Evolutionary conservation across 1,140 invertebrate species (phyloP).

Genomic region (Pachyrhynchus sulphureomaculatus): DNA sequence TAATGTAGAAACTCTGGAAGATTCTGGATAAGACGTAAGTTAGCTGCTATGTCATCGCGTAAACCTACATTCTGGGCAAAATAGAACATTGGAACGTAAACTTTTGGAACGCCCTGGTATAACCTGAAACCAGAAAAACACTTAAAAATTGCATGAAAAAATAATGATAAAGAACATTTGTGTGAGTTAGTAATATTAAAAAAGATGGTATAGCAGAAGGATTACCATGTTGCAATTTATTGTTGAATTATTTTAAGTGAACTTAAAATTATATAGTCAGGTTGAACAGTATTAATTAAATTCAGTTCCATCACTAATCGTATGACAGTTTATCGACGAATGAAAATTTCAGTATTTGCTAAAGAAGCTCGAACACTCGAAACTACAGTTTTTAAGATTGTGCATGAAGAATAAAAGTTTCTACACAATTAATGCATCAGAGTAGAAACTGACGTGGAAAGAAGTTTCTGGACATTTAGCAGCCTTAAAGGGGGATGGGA

Average conservation of each 20-base stretch:
- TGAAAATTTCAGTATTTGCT: too few relatives aligned
- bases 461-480: too few relatives aligned
- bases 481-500: too few relatives aligned
- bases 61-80: constrained; percentile 43
- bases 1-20: constrained; percentile 39
- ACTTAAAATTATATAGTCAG: background rate
- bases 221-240: background rate
- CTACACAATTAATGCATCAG: too few relatives aligned
- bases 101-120: constrained; percentile 42
- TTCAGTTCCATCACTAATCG: too few relatives aligned
- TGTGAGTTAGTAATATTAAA: background rate
- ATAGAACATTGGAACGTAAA: constrained; percentile 45
- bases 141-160: background rate
- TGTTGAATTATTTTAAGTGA: background rate
- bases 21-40: constrained; percentile 40
- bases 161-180: background rate
- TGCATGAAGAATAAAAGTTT: too few relatives aligned
- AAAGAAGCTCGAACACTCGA: too few relatives aligned
- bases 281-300: background rate
- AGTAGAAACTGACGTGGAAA: too few relatives aligned
- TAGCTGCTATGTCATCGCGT: constrained; percentile 37
- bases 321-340: too few relatives aligned
- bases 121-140: constrained; percentile 36
- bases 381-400: too few relatives aligned
- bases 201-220: background rate